Evolutionary conservation across 2,888 invertebrate species (phyloP).

Genomic region (Chloroclystis v-ata): DNA sequence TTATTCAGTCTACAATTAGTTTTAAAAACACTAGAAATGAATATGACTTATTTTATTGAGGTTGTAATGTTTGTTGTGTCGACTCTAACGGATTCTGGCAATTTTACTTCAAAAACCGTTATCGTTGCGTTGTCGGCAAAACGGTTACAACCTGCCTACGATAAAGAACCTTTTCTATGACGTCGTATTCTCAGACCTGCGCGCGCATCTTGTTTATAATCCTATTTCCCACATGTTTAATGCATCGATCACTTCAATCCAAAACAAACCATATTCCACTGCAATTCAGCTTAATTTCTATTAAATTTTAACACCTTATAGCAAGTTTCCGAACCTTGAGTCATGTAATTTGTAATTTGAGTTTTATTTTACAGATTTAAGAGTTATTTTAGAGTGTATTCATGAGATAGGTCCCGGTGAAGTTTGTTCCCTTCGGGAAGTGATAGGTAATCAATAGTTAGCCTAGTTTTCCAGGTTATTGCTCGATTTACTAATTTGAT

Average conservation of each 20-base stretch:
- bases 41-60: too few relatives aligned
- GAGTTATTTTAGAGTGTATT: conserved; percentile 7
- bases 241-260: conserved; percentile 8
- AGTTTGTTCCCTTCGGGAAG: conserved; percentile 5
- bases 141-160: conserved; percentile 13
- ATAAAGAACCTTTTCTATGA: conserved; percentile 45
- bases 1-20: too few relatives aligned
- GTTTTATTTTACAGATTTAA: conserved; percentile 4
- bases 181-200: conserved; percentile 50
- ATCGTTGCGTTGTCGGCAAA: background rate
- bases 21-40: too few relatives aligned
- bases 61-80: too few relatives aligned
- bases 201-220: conserved; percentile 71
- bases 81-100: too few relatives aligned
- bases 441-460: conserved; percentile 15
- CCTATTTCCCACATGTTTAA: conserved; percentile 54
- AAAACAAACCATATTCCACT: conserved; percentile 14
- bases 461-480: conserved; percentile 4
- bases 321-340: background rate
- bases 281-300: background rate
- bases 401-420: conserved; percentile 12
- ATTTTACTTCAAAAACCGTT: too few relatives aligned
- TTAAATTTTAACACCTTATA: background rate
- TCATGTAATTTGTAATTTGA: background rate
- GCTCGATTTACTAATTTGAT: background rate